These are phyloP conservation scores for Siphonodentalium dalli DNA, from an alignment of 2,888 invertebrate genomes.

Conservation along the genomic window DNA sequence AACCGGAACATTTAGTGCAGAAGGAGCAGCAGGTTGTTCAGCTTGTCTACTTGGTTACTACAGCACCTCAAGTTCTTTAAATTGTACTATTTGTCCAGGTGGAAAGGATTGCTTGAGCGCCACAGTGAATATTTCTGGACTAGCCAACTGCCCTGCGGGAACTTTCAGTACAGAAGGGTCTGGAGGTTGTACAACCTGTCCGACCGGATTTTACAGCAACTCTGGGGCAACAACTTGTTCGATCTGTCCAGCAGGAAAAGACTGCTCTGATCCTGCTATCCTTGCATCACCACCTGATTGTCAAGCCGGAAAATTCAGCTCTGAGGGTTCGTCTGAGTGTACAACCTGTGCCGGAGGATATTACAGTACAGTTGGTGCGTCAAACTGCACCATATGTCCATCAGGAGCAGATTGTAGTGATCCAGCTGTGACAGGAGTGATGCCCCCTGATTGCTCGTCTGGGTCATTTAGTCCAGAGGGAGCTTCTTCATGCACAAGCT, in stretches of 20 bases:
- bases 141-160: slow-evolving; percentile 33
- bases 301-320: slow-evolving; percentile 45
- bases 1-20: slow-evolving; percentile 23
- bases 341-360: slow-evolving; percentile 37
- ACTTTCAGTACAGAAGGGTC: slow-evolving; percentile 25
- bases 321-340: slow-evolving; percentile 43
- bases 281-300: slow-evolving; percentile 38
- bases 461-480: slow-evolving; percentile 37
- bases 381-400: slow-evolving; percentile 38
- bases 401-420: slow-evolving; percentile 39
- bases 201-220: slow-evolving; percentile 29
- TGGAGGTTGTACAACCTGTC: slow-evolving; percentile 16
- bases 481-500: slow-evolving; percentile 24
- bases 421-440: slow-evolving; percentile 10
- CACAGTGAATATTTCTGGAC: slow-evolving; percentile 17
- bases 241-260: slow-evolving; percentile 45
- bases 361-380: slow-evolving; percentile 37
- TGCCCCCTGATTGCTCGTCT: slow-evolving; percentile 26
- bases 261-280: slow-evolving; percentile 34
- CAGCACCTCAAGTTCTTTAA: background rate
- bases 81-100: slow-evolving; percentile 28
- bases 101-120: slow-evolving; percentile 30
- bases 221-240: slow-evolving; percentile 40
- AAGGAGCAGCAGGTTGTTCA: slow-evolving; percentile 18
- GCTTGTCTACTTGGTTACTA: slow-evolving; percentile 19